Conservation (phyloP, 2,888 invertebrate genomes). For the Andrena praecox region DNA sequence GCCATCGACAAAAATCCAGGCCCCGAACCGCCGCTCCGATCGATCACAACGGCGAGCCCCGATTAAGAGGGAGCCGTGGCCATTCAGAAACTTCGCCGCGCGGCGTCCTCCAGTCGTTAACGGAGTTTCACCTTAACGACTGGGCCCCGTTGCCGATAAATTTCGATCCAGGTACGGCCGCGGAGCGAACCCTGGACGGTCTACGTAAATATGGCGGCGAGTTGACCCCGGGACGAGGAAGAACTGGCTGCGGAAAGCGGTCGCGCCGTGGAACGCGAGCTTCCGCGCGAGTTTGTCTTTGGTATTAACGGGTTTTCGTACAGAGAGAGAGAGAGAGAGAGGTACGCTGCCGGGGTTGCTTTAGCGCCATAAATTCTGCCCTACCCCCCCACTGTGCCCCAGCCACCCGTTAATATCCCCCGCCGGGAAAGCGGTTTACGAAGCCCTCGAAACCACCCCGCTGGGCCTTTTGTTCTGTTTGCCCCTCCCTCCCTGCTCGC, state of each 20-base stretch:
- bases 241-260: conserved; percentile 53
- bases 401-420: conserved; percentile 74
- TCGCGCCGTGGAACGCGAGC: conserved; percentile 50
- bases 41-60: conserved; percentile 41
- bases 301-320: conserved; percentile 76
- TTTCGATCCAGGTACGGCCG: conserved; percentile 52
- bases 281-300: conserved; percentile 80
- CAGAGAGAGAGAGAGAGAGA: conserved; percentile 43
- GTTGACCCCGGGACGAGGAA: conserved; percentile 66
- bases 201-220: conserved; percentile 62
- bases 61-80: conserved; percentile 24
- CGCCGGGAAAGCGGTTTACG: conserved; percentile 79
- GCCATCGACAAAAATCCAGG: conserved; percentile 3
- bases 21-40: neutral
- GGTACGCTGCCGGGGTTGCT: conserved; percentile 35
- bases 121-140: conserved; percentile 62
- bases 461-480: conserved; percentile 47
- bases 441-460: conserved; percentile 70
- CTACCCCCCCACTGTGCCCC: conserved; percentile 36
- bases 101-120: conserved; percentile 60
- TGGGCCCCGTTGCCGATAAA: conserved; percentile 60
- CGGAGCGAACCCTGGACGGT: conserved; percentile 17
- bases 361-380: conserved; percentile 78
- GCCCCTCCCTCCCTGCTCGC: conserved; percentile 1
- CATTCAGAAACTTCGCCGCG: conserved; percentile 56